These are phyloP conservation scores for Cantharis flavilabris DNA, from an alignment of 2,888 invertebrate species.

Conservation along the genomic window DNA sequence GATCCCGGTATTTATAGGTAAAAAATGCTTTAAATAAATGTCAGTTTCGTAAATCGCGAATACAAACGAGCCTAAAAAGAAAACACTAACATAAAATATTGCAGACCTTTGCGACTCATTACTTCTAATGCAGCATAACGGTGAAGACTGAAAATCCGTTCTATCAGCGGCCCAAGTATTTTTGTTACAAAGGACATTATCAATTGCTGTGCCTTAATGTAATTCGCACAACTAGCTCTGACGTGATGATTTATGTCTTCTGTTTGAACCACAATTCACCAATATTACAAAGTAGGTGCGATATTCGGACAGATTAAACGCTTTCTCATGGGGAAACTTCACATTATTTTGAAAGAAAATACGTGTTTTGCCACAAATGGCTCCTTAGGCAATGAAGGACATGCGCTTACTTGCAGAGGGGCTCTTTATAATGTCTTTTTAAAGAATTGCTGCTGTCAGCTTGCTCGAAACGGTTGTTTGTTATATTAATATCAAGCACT, in stretches of 20 bases:
- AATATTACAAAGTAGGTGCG: slow-evolving; percentile 36
- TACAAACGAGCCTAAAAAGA: neutral
- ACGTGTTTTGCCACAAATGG: slow-evolving; percentile 31
- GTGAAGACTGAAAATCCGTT: slow-evolving; percentile 11
- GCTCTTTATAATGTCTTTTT: slow-evolving; percentile 18
- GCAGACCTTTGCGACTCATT: slow-evolving; percentile 13
- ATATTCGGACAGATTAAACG: slow-evolving; percentile 38
- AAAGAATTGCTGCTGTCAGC: slow-evolving; percentile 24
- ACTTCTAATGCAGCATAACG: slow-evolving; percentile 3
- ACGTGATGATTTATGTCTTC: slow-evolving; percentile 44
- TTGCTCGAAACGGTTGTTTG: slow-evolving; percentile 21
- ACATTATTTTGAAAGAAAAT: slow-evolving; percentile 31
- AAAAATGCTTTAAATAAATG: slow-evolving; percentile 10
- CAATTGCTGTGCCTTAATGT: slow-evolving; percentile 40
- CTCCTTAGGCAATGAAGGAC: slow-evolving; percentile 20
- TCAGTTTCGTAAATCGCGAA: slow-evolving; percentile 4
- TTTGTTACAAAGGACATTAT: slow-evolving; percentile 34
- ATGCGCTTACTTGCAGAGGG: slow-evolving; percentile 17
- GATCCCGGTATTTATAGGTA: neutral
- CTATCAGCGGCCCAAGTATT: slow-evolving; percentile 16
- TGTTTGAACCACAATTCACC: slow-evolving; percentile 37
- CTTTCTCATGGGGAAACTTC: slow-evolving; percentile 25
- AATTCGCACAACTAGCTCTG: slow-evolving; percentile 39
- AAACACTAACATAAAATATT: slow-evolving; percentile 17
- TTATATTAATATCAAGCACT: slow-evolving; percentile 18